These are phyloP conservation scores for Ommatoiulus sabulosus DNA, from an alignment of 2,888 invertebrate genomes.

Conservation along the genomic window DNA sequence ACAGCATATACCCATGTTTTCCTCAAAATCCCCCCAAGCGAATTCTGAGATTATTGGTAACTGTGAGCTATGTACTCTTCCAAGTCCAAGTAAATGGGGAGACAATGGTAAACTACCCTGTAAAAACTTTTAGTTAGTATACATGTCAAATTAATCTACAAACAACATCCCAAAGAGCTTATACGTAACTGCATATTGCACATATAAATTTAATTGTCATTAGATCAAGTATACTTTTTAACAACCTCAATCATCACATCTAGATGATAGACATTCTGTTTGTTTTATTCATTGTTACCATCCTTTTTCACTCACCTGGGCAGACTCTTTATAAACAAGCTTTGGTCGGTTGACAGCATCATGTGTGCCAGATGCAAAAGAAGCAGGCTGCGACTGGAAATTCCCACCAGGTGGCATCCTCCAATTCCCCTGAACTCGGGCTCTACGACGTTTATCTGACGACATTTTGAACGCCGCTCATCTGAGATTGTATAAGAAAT, in stretches of 20 bases:
- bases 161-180: too few species aligned
- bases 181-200: too few species aligned
- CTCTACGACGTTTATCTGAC: neutral
- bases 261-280: neutral
- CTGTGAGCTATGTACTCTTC: too few species aligned
- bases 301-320: neutral
- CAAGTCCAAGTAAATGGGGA: too few species aligned
- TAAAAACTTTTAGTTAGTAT: too few species aligned
- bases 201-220: neutral
- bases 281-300: too few species aligned
- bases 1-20: too few species aligned
- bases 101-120: too few species aligned
- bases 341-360: neutral
- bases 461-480: neutral
- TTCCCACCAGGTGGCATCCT: neutral
- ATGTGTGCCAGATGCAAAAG: neutral
- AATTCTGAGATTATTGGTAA: too few species aligned
- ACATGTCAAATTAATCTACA: too few species aligned
- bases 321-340: neutral
- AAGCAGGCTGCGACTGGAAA: neutral
- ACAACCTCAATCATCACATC: neutral
- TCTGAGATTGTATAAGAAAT: neutral
- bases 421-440: slow-evolving; percentile 15
- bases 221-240: neutral
- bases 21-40: too few species aligned